A percentile compares a stretch with the other conserved stretches of the same genome.
These are phyloP conservation scores for Mesitornis unicolor DNA, from an alignment of 2,113 vertebrate genomes.

Conservation along the genomic window DNA sequence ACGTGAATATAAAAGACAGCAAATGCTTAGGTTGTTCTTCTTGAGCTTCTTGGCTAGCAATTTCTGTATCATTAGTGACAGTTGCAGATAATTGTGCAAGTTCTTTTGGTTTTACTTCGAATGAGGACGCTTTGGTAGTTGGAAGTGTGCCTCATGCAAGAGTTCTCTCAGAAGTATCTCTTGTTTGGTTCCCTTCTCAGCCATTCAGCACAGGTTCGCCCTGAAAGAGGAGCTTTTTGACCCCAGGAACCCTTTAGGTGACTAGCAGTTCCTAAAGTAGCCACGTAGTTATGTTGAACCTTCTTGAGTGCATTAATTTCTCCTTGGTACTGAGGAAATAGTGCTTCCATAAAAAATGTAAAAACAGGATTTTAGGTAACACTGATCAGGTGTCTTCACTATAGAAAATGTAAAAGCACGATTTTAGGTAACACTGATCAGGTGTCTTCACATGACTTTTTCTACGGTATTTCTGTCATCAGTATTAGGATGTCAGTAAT, in stretches of 20 bases:
- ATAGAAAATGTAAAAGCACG: background rate
- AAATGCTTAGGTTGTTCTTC: background rate
- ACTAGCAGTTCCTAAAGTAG: background rate
- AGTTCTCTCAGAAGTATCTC: background rate
- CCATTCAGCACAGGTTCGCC: background rate
- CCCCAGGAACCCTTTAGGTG: background rate
- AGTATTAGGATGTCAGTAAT: background rate
- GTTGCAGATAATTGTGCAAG: background rate
- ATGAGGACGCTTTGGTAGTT: background rate
- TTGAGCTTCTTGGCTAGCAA: background rate
- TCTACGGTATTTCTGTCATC: background rate
- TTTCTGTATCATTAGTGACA: fast-evolving
- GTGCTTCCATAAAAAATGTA: background rate
- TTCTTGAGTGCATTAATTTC: background rate
- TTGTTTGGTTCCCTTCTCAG: background rate
- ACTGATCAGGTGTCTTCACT: background rate
- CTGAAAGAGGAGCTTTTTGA: background rate
- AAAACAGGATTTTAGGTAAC: background rate
- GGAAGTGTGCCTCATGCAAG: background rate
- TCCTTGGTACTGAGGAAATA: background rate
- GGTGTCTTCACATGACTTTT: background rate
- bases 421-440: background rate
- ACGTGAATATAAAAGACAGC: background rate
- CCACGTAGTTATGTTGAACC: background rate
- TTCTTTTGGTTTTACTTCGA: background rate